Conservation (phyloP, 2,888 invertebrate species). For the Melanargia galathea region DNA sequence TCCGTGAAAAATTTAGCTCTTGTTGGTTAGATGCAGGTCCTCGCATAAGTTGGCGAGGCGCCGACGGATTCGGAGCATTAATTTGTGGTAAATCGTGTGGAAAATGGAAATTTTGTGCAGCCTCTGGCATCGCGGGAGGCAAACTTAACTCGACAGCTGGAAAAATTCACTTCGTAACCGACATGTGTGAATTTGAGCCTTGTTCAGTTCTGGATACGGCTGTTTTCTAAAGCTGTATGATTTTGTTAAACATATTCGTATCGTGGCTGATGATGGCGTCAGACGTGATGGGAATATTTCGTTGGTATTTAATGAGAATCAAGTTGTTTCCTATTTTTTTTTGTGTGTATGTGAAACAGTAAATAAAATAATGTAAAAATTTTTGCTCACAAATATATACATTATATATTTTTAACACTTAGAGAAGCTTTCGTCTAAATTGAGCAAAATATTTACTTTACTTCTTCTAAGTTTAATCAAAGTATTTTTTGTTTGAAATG, state of each 20-base stretch:
- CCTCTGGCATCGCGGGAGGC: slow-evolving; percentile 61
- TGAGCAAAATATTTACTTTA: too few relatives aligned
- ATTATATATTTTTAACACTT: neutral
- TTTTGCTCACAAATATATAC: neutral
- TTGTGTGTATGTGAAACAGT: neutral
- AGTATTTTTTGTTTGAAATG: too few relatives aligned
- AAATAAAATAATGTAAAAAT: slow-evolving; percentile 4
- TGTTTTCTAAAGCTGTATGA: slow-evolving; percentile 32
- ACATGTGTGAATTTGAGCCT: slow-evolving; percentile 41
- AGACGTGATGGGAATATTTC: slow-evolving; percentile 68
- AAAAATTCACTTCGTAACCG: slow-evolving; percentile 27
- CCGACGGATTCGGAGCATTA: slow-evolving; percentile 76
- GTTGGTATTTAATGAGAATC: slow-evolving; percentile 54
- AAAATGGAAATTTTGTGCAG: slow-evolving; percentile 82
- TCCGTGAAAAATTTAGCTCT: slow-evolving; percentile 56
- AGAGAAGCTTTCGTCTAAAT: neutral
- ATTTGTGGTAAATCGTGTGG: slow-evolving; percentile 80
- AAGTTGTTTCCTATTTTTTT: slow-evolving; percentile 35
- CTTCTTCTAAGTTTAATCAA: neutral
- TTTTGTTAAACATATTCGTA: slow-evolving; percentile 36
- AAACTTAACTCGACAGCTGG: slow-evolving; percentile 50
- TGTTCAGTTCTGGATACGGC: slow-evolving; percentile 43
- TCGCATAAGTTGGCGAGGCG: slow-evolving; percentile 73
- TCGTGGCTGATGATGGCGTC: slow-evolving; percentile 46
- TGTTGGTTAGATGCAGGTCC: slow-evolving; percentile 72